Evolutionary conservation across 1,140 invertebrate genomes (phyloP), one percentile per base, ranked within the genome.

Genomic region (Stegodyphus mimosarum): DNA sequence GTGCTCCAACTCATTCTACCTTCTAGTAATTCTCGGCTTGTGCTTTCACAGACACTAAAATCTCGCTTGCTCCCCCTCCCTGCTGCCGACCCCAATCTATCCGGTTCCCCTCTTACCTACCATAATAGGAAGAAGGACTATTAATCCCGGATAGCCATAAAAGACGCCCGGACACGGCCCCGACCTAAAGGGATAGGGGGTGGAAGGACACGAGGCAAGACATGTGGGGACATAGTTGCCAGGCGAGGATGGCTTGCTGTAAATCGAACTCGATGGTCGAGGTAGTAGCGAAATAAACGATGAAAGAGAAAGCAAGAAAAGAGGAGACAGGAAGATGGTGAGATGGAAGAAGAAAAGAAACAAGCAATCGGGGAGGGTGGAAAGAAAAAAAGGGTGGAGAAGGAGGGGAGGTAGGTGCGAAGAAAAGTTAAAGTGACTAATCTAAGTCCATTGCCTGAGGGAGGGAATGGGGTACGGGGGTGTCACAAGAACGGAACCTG

Each of bases 71-170:
- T n/a, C n/a, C n/a, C n/a, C n/a, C n/a, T 80, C 51, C 6, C 52
- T 49, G 15, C 55, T 18, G n/a, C 15, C 2, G 33, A 13, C 67
- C 51, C 67, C 67, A 6, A 48, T 33, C 55, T 18, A 13, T 52
- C 48, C 7, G 33, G 15, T 55, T 15, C 10, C 51, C 33, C 53
- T 17, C 76, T 79, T 53, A 63, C 80, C 71, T 52, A 60, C 81
- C 72, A 84, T 84, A 84, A 84, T 84, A 84, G 52, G 73, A 76
- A 75, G 81, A 76, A 84, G 72, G 63, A 67, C 81, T 84, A 84
- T 84, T 84, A 84, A 84, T 84, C 81, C 81, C 52, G 81, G 64
- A 69, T 76, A 67, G 63, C 81, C 81, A 84, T 84, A 84, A 84
- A 84, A 84, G 81, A 70, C 72, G 18, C 15, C 63, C 7, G 17